Percentiles rank a stretch among this genome's conserved stretches.
phyloP scores from a whole-genome alignment of 30 jellyfish, hydroid and myxozoan genomes.

The Phacellophora camtschatica region DNA sequence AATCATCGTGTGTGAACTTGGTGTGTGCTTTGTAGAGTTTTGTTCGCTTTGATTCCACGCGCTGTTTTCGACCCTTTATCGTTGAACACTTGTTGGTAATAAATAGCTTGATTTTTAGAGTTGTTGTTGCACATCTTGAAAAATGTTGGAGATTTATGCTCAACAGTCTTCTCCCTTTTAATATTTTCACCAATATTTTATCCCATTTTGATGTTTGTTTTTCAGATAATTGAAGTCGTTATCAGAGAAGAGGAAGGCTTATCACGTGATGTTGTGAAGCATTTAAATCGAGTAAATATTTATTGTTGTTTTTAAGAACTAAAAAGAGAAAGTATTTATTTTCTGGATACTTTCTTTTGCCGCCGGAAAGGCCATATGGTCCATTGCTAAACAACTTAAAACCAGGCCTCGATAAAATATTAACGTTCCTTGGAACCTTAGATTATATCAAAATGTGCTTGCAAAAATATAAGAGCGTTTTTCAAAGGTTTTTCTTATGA shows the following conservation, averaged over 20 bases:
- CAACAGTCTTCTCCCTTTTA: not conserved
- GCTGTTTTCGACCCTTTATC: not conserved
- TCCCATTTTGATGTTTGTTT: not conserved
- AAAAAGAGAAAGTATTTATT: too few species aligned
- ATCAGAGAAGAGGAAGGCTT: slow-evolving; percentile 79
- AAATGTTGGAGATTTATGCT: not conserved
- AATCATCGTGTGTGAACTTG: too few species aligned
- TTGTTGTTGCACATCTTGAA: not conserved
- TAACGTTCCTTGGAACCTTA: too few species aligned
- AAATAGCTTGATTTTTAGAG: not conserved
- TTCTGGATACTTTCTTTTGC: too few species aligned
- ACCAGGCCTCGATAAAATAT: too few species aligned
- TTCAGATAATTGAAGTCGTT: slow-evolving; percentile 88
- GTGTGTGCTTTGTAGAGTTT: too few species aligned
- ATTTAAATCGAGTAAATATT: slow-evolving; percentile 62
- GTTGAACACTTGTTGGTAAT: too few species aligned
- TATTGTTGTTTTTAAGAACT: not conserved
- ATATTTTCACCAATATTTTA: not conserved
- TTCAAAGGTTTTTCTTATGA: too few species aligned
- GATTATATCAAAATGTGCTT: too few species aligned
- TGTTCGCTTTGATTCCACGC: not conserved
- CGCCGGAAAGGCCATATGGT: too few species aligned
- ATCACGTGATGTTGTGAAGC: slow-evolving; percentile 92
- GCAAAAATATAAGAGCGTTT: too few species aligned
- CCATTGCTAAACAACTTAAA: too few species aligned